Conservation (phyloP, 2,888 invertebrate species). For the Drosophila niveifrons region DNA sequence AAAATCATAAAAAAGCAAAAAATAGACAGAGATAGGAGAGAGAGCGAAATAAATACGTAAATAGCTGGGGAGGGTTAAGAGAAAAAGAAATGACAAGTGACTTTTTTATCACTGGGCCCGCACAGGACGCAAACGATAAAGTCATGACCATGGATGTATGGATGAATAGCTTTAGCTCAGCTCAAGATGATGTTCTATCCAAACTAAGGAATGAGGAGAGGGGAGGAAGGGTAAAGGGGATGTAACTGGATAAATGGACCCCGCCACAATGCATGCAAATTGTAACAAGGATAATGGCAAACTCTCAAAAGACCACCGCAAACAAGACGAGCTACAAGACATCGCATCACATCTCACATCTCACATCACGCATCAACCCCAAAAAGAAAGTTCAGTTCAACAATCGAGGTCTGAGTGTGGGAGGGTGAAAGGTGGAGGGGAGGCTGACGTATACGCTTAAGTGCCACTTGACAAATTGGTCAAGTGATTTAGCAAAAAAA, state of each 20-base stretch:
- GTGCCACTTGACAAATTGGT: slow-evolving; percentile 84
- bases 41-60: slow-evolving; percentile 43
- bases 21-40: neutral
- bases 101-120: slow-evolving; percentile 69
- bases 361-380: slow-evolving; percentile 55
- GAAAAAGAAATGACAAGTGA: slow-evolving; percentile 70
- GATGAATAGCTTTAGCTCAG: slow-evolving; percentile 60
- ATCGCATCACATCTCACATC: neutral
- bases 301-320: slow-evolving; percentile 75
- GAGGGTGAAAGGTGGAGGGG: neutral
- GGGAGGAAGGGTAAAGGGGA: slow-evolving; percentile 1
- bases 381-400: slow-evolving; percentile 11
- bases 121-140: slow-evolving; percentile 45
- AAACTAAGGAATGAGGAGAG: neutral
- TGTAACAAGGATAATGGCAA: slow-evolving; percentile 77
- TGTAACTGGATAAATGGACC: slow-evolving; percentile 47
- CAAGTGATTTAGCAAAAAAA: slow-evolving; percentile 84
- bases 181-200: slow-evolving; percentile 28
- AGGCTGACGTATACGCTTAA: slow-evolving; percentile 68
- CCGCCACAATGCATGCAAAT: slow-evolving; percentile 75
- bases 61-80: slow-evolving; percentile 52
- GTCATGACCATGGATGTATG: slow-evolving; percentile 57
- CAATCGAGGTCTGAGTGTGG: slow-evolving; percentile 8
- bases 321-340: slow-evolving; percentile 56
- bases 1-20: slow-evolving; percentile 70